Base-by-base conservation (phyloP, 2,888 invertebrate species). In the Koerneria pararmatus region DNA sequence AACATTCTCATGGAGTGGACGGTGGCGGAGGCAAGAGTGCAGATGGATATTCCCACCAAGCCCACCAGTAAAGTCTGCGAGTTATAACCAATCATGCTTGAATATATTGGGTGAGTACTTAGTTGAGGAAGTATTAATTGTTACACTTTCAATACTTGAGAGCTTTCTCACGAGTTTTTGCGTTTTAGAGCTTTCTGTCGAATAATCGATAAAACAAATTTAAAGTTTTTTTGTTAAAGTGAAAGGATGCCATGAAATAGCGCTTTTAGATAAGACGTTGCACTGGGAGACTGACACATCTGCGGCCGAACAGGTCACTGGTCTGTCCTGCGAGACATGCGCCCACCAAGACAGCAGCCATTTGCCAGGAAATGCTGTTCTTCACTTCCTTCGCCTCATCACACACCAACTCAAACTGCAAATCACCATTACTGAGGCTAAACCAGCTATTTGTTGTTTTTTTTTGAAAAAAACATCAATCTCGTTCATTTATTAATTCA, bases 271-370 rank as follows among this genome's bases (percentile, higher is more conserved):
- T n/a, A n/a, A n/a, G n/a, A n/a, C n/a, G n/a, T n/a, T n/a, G n/a
- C n/a, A n/a, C n/a, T n/a, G n/a, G n/a, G n/a, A n/a, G n/a, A 32
- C 67, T 19, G 11, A 72, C 72, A 31, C 46, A 59, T 48, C 69
- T 66, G 51, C 80, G 66, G 35, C 80, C 80, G 54, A 73, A 80
- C 8, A 68, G 69, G 59, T 80, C 80, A 32, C 73, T 73, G 6
- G 78, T 56, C 35, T 80, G 80, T n/a, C 80, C 80, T 59, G 79
- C 80, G 31, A 75, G 67, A 3, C 77, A 71, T 1, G 78, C 73
- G 22, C 80, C 80, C 6, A 73, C 29, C 8, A 79, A 69, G 1
- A 79, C 79, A 2, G 79, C 80, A 1, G 76, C n/a, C 78, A 80
- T 78, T 71, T 78, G 78, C 34, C 75, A 62, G 15, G 76, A 75